Evolutionary conservation across 2,113 vertebrate genomes (phyloP).

Genomic region (Benthochromis sp.): DNA sequence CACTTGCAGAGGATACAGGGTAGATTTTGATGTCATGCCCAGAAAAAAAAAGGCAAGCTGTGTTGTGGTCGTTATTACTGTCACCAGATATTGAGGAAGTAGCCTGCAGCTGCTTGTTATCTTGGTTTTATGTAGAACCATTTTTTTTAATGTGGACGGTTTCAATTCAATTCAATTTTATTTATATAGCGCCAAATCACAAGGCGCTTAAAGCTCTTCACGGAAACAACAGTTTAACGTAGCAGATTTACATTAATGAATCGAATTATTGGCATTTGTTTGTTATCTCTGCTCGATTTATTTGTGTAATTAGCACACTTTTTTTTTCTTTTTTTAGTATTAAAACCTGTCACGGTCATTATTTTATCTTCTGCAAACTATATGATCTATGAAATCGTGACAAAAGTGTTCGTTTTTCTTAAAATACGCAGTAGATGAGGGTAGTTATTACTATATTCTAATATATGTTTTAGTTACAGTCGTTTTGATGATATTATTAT

Average conservation of each 20-base stretch:
- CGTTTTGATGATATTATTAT: neutral
- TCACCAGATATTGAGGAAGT: neutral
- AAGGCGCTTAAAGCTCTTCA: neutral
- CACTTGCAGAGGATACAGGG: neutral
- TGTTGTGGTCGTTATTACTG: neutral
- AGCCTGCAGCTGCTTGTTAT: neutral
- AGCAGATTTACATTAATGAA: neutral
- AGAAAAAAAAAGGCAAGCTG: neutral
- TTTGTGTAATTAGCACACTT: neutral
- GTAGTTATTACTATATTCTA: neutral
- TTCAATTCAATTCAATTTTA: neutral
- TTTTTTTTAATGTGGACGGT: neutral
- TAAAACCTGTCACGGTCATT: neutral
- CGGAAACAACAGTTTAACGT: neutral
- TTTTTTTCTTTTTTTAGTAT: neutral
- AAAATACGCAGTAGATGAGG: neutral
- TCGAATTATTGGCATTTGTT: neutral
- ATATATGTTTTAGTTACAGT: neutral
- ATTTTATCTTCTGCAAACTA: rapidly evolving
- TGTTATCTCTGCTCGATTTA: neutral
- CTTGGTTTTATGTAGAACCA: neutral
- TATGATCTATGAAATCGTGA: rapidly evolving
- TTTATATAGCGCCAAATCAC: neutral
- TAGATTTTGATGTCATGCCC: neutral
- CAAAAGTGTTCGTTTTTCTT: neutral